A percentile compares a stretch with the other conserved stretches of the same genome.
phyloP scores from a whole-genome alignment of 2,113 vertebrate genomes.

The Xenopus laevis region DNA sequence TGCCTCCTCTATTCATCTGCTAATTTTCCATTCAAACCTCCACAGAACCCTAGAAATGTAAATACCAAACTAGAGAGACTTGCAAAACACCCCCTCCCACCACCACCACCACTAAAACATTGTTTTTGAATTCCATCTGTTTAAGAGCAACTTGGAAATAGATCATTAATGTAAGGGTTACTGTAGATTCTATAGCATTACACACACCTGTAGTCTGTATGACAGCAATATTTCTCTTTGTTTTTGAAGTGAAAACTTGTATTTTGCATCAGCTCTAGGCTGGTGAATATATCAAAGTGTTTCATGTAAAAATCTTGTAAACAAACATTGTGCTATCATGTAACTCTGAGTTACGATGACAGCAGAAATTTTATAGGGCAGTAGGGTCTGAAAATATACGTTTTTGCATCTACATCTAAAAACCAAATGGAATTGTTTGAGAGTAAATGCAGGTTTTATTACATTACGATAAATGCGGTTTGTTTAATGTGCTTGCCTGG shows the following conservation, averaged over 20 bases:
- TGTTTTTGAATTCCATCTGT: no score
- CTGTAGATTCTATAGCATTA: no score
- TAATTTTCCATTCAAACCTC: no score
- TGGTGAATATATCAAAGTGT: constrained; percentile 51
- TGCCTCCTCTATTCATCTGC: no score
- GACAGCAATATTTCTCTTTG: no score
- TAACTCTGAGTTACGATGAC: constrained; percentile 15
- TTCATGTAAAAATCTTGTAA: constrained; percentile 53
- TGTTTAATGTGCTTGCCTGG: constrained; percentile 34
- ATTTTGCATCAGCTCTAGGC: constrained; percentile 34
- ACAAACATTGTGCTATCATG: constrained; percentile 37
- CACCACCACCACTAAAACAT: no score
- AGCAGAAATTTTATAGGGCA: constrained; percentile 20
- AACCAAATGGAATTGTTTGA: constrained; percentile 30
- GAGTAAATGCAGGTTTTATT: constrained; percentile 40
- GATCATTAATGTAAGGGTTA: no score
- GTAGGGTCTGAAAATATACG: background rate
- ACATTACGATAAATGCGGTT: constrained; percentile 41
- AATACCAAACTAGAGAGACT: no score
- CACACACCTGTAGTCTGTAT: no score
- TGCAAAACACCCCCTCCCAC: no score
- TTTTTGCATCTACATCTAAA: constrained; percentile 21
- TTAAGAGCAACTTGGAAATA: no score
- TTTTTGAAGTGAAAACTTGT: background rate
- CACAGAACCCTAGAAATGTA: no score